Conservation (phyloP, 2,888 invertebrate genomes). For the Fabriciana adippe region DNA sequence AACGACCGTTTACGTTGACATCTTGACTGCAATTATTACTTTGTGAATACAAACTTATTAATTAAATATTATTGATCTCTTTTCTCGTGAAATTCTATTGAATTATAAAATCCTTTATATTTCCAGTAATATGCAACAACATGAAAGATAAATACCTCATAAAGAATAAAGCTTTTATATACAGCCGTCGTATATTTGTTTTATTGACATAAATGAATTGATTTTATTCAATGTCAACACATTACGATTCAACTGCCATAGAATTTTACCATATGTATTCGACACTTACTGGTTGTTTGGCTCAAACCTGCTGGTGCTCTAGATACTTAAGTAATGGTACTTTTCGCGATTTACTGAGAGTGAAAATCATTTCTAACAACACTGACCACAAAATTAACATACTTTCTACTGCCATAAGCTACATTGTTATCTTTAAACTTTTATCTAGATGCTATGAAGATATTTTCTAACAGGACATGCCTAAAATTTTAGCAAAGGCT, state of each 20-base stretch:
- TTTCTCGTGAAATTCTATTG: too few relatives aligned
- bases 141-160: too few relatives aligned
- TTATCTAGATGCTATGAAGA: slow-evolving; percentile 35
- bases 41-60: slow-evolving; percentile 1
- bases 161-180: too few relatives aligned
- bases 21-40: slow-evolving; percentile 9
- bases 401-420: slow-evolving; percentile 58
- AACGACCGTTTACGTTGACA: slow-evolving; percentile 13
- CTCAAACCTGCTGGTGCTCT: slow-evolving; percentile 47
- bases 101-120: neutral
- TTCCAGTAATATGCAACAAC: too few relatives aligned
- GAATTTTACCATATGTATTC: slow-evolving; percentile 37
- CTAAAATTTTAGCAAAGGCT: neutral
- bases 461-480: slow-evolving; percentile 25
- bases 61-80: slow-evolving; percentile 8
- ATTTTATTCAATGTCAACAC: too few relatives aligned
- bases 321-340: slow-evolving; percentile 59
- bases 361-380: slow-evolving; percentile 61
- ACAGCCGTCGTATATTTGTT: too few relatives aligned
- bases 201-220: too few relatives aligned
- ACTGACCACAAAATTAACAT: slow-evolving; percentile 59
- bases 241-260: neutral
- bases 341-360: slow-evolving; percentile 62
- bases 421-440: slow-evolving; percentile 33
- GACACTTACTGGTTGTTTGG: slow-evolving; percentile 23